phyloP scores from a whole-genome alignment of 2,888 invertebrate species.

The Iselma pallidipennis region DNA sequence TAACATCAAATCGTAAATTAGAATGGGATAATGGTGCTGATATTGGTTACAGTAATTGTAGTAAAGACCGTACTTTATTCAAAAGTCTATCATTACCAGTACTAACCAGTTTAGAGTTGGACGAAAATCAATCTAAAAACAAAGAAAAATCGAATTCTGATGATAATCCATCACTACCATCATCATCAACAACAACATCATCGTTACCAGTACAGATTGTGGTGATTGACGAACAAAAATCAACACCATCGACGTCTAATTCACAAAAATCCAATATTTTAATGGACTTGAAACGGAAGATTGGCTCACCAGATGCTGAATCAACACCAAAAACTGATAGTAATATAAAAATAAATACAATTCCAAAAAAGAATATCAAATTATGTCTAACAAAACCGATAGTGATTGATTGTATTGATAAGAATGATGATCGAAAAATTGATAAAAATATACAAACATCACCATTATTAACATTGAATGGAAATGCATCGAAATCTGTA shows the following conservation, averaged over 20 bases:
- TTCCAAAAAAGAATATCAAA: not conserved
- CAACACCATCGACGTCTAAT: slow-evolving; percentile 4
- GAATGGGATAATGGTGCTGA: slow-evolving; percentile 91
- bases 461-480: slow-evolving; percentile 19
- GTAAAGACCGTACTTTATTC: slow-evolving; percentile 49
- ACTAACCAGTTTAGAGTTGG: slow-evolving; percentile 22
- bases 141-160: slow-evolving; percentile 2
- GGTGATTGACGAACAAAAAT: not conserved
- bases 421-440: not conserved
- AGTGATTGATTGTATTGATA: slow-evolving; percentile 39
- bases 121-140: not conserved
- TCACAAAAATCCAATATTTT: slow-evolving; percentile 27
- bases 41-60: slow-evolving; percentile 68
- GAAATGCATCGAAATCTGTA: slow-evolving; percentile 12
- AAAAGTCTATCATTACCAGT: slow-evolving; percentile 50
- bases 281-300: slow-evolving; percentile 38
- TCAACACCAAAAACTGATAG: slow-evolving; percentile 56
- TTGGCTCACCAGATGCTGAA: slow-evolving; percentile 60
- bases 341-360: not conserved
- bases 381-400: slow-evolving; percentile 43
- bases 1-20: slow-evolving; percentile 72
- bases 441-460: slow-evolving; percentile 30
- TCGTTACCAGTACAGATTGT: not conserved
- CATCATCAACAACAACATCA: not conserved
- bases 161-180: not conserved